A percentile compares a stretch with the other conserved stretches of the same genome.
These are phyloP conservation scores for Bradypus variegatus DNA, from an alignment of 2,797 vertebrate species.

Conservation along the genomic window DNA sequence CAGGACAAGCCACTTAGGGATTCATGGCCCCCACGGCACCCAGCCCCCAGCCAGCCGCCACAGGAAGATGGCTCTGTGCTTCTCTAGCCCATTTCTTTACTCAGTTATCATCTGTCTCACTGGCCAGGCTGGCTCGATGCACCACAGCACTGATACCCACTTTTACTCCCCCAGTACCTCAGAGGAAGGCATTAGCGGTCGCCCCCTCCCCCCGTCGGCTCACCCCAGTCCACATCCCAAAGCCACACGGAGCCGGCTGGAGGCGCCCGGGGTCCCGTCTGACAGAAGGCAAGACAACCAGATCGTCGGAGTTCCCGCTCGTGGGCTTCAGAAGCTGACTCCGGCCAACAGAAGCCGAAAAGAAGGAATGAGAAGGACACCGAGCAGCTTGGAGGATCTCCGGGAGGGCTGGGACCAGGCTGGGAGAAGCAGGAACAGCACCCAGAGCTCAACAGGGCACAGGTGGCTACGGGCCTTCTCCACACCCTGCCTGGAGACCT, in stretches of 20 bases:
- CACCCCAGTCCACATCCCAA: not conserved
- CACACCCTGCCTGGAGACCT: no score
- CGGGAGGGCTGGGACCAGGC: not conserved
- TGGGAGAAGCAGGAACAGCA: rapidly evolving
- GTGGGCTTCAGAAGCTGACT: no score
- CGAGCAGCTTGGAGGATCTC: not conserved
- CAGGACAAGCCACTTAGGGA: not conserved
- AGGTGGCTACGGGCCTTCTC: not conserved
- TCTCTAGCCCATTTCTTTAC: not conserved
- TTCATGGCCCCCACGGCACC: not conserved
- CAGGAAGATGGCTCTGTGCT: rapidly evolving
- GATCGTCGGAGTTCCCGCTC: not conserved
- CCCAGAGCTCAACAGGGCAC: not conserved
- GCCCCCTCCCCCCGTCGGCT: rapidly evolving
- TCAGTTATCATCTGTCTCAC: rapidly evolving
- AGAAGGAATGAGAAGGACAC: rapidly evolving
- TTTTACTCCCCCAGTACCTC: not conserved
- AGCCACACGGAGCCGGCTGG: not conserved
- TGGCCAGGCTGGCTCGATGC: rapidly evolving
- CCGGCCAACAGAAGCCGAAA: rapidly evolving
- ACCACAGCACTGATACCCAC: rapidly evolving
- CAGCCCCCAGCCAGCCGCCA: not conserved
- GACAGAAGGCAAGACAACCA: rapidly evolving
- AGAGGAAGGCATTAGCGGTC: rapidly evolving
- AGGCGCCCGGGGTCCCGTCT: rapidly evolving